Percentiles rank a stretch among this genome's conserved stretches.
Conservation (phyloP, 92 coral and sea anemone genomes). For the Phenganax marumi region DNA sequence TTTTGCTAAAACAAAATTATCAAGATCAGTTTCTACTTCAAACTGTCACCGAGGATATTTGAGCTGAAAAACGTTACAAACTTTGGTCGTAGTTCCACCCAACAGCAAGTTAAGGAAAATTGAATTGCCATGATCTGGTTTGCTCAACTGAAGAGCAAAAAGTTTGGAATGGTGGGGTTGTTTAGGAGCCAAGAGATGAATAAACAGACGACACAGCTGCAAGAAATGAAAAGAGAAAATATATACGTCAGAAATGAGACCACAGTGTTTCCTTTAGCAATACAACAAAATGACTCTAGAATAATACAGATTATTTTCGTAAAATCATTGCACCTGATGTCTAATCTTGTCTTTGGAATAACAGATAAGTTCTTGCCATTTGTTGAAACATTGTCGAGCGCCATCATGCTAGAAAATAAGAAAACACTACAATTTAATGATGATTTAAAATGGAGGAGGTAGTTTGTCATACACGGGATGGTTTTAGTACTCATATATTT, state of each 20-base stretch:
- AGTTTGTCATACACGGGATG: too few species aligned
- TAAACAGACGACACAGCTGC: conserved; percentile 73
- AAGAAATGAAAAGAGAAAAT: background rate
- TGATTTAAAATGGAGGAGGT: too few species aligned
- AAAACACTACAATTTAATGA: background rate
- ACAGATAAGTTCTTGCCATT: conserved; percentile 54
- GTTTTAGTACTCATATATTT: too few species aligned
- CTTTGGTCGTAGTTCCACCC: conserved; percentile 82
- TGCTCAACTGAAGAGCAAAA: conserved; percentile 69
- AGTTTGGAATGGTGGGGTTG: conserved; percentile 60
- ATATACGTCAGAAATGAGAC: background rate
- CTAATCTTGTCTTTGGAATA: conserved; percentile 69
- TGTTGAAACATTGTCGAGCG: conserved; percentile 8
- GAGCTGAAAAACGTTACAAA: conserved; percentile 16
- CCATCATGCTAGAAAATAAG: conserved; percentile 11
- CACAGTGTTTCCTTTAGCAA: background rate
- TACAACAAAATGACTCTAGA: background rate
- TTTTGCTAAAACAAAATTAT: conserved; percentile 58
- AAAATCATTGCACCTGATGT: conserved; percentile 53
- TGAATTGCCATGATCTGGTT: conserved; percentile 72
- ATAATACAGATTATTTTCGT: background rate
- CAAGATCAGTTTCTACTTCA: background rate
- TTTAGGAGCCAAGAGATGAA: conserved; percentile 71
- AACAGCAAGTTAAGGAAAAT: conserved; percentile 60
- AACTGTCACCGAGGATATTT: background rate